Conservation (phyloP, 2,888 invertebrate species). For the Heliconius erato region DNA sequence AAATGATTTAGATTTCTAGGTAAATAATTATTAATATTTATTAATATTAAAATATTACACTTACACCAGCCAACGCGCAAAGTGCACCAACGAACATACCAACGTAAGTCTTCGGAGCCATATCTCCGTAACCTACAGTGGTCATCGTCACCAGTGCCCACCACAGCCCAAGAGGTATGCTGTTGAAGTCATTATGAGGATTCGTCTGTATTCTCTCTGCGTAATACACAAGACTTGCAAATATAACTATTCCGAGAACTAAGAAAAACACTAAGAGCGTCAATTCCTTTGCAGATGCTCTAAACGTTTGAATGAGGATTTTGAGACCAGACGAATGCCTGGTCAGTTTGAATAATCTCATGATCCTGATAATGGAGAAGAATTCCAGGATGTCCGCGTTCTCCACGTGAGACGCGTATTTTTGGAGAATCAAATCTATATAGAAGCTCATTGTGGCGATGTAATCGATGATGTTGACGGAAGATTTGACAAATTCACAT, state of each 20-base stretch:
- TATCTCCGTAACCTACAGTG: slow-evolving; percentile 99
- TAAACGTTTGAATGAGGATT: slow-evolving; percentile 98
- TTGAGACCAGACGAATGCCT: slow-evolving; percentile 99
- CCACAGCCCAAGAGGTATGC: slow-evolving; percentile 98
- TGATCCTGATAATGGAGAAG: slow-evolving; percentile 98
- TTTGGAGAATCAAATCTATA: slow-evolving; percentile 95
- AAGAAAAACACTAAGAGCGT: slow-evolving; percentile 98
- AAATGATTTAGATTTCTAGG: neutral
- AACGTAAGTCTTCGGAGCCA: slow-evolving; percentile 99
- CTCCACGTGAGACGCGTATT: slow-evolving; percentile 95
- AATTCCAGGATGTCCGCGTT: slow-evolving; percentile 98
- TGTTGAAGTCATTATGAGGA: slow-evolving; percentile 98
- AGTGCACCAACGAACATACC: slow-evolving; percentile 99
- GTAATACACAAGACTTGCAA: slow-evolving; percentile 99
- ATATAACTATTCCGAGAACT: slow-evolving; percentile 98
- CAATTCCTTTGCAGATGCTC: slow-evolving; percentile 98
- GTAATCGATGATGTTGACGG: slow-evolving; percentile 99
- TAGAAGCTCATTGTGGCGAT: slow-evolving; percentile 99
- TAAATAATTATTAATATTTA: slow-evolving; percentile 8
- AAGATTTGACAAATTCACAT: slow-evolving; percentile 97
- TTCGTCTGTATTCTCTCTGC: slow-evolving; percentile 98
- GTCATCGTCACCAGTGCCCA: slow-evolving; percentile 99
- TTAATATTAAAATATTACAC: slow-evolving; percentile 63
- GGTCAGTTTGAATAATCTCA: slow-evolving; percentile 98
- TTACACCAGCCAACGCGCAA: slow-evolving; percentile 98